Base-by-base conservation (phyloP, 2,888 invertebrate species). In the Abscondita cerata region DNA sequence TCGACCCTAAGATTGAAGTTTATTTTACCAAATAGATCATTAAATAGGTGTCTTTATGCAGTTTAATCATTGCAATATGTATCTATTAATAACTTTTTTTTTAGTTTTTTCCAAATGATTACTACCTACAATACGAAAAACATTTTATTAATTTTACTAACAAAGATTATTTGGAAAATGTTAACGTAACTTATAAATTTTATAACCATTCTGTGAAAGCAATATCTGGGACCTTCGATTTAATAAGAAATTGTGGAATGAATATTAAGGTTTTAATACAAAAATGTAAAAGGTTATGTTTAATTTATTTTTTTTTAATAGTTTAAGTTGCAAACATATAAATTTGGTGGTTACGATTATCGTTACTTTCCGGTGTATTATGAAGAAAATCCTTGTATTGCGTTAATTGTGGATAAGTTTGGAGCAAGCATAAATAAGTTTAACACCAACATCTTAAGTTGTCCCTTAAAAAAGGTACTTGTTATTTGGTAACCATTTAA, bases 311-410 rank as follows among this genome's bases (percentile, higher is more conserved):
- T n/a, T 25, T 11, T 20, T 47, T 34, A 34, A n/a, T 11, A 50
- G 50, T 9, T 16, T 34, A 15, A 18, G 5, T 11, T 18, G 1
- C 50, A 50, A 50, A 15, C 13, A 6, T 34, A 34, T 5, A 50
- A 50, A 34, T 50, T 50, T 5, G n/a, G 11, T 15, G 34, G 50
- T 50, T 34, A 50, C 36, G 34, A 50, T 1, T 50, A 50, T n/a
- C 34, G 34, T 2, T n/a, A 2, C 1, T 50, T 50, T 50, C 50
- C 50, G 1, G 1, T 50, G 1, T 15, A 18, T 5, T 50, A 33
- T 34, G 34, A 31, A 11, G 50, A 16, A 1, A 16, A 34, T 50
- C 9, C 36, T 2, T 50, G 50, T 16, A 50, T 15, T 15, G 3
- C 12, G 1, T 3, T 34, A 3, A 9, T 8, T 13, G 15, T 16